Base-by-base conservation (phyloP, 1,140 invertebrate genomes). In the Nephotettix cincticeps region DNA sequence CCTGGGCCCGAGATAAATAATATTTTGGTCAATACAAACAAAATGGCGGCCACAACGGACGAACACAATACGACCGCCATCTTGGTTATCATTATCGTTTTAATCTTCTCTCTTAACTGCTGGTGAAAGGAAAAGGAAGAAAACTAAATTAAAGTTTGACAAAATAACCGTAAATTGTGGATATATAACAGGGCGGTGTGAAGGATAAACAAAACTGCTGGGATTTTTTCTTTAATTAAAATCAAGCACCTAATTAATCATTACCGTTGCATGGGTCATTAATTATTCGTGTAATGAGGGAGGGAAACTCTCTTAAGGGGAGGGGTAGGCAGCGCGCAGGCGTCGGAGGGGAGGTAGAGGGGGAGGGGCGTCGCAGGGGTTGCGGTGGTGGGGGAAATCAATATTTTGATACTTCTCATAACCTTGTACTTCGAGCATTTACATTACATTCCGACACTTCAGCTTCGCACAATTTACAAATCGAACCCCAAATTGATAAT, bases 321-420 rank as follows among this genome's bases (percentile, higher is more conserved):
- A n/a, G 11, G 32, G 2, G 32, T 19, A 19, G 27, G 13, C 32
- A 19, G 36, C 19, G 64, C 64, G 64, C 32, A 43, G 32, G 64
- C 64, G 64, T 45, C 27, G 23, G 40, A 43, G 40, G 64, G 32
- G 28, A 32, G 56, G 56, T 25, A 27, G 29, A 14, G 61, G 21
- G 19, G n/a, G 23, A 45, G 36, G 64, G 40, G 64, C 25, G 32
- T 17, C 14, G 61, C 11, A 14, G 61, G 3, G 29, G 61, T 30
- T 3, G 13, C 14, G 23, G 61, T 32, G 61, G 61, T 19, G 64
- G 4, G 32, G 36, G 64, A 28, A 28, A 67, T 67, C 64, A 67
- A 67, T 67, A 67, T 67, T 67, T 67, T 67, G 64, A 67, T 67
- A 43, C 56, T 30, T 27, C 64, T 67, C 64, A 67, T 67, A 67